Conservation (phyloP, 2,888 invertebrate genomes). For the Zootermopsis nevadensis region DNA sequence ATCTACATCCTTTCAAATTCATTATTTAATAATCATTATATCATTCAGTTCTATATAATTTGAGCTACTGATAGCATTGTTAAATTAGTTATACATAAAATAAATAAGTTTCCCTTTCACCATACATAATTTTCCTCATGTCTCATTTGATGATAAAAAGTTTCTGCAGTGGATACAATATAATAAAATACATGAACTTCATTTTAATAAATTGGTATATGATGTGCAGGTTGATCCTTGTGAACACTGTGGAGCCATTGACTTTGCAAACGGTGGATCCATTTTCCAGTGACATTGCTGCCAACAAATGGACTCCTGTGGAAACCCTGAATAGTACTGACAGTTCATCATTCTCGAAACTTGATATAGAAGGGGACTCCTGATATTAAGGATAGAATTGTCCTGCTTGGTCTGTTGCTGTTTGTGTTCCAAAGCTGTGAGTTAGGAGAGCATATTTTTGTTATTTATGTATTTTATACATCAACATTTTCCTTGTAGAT, state of each 20-base stretch:
- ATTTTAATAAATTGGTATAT: background rate
- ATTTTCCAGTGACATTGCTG: slow-evolving; percentile 6
- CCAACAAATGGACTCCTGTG: slow-evolving; percentile 20
- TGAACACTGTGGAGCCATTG: slow-evolving; percentile 7
- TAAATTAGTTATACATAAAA: too few species aligned
- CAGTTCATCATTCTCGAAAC: background rate
- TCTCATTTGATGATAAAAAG: too few species aligned
- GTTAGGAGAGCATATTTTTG: background rate
- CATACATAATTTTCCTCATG: too few species aligned
- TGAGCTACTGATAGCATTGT: too few species aligned
- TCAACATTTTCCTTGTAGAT: too few species aligned
- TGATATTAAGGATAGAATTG: background rate
- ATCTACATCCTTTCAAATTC: too few species aligned
- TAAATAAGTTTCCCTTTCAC: too few species aligned
- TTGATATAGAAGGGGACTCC: slow-evolving; percentile 16
- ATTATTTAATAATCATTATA: too few species aligned
- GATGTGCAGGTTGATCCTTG: background rate
- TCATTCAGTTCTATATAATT: too few species aligned
- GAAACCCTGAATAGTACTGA: background rate
- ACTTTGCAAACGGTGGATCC: background rate
- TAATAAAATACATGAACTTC: too few species aligned
- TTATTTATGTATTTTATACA: too few species aligned
- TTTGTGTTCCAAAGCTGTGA: background rate
- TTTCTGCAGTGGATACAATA: too few species aligned
- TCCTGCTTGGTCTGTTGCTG: background rate